A percentile compares a stretch with the other conserved stretches of the same genome.
Conservation (phyloP, 1,140 invertebrate species). For the Ceratina japonica region DNA sequence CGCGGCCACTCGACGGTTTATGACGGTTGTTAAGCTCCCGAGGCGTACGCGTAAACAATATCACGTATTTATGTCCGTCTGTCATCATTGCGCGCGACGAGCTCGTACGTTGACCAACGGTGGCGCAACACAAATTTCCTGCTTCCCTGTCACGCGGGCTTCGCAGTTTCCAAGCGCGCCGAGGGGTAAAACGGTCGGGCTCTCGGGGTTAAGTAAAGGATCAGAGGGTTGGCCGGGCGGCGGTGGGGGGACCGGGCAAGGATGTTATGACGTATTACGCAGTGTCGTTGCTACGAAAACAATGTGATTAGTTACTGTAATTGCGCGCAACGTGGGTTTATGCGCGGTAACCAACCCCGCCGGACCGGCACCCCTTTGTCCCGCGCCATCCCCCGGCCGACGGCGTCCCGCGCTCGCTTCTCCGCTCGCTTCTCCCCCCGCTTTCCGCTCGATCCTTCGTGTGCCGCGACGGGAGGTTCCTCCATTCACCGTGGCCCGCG, state of each 20-base stretch:
- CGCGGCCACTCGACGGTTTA: neutral
- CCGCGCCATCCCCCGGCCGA: neutral
- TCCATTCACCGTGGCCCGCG: constrained; percentile 20
- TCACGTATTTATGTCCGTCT: neutral
- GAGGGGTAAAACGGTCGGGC: constrained; percentile 11
- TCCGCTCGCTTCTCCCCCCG: neutral
- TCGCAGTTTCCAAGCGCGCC: constrained; percentile 60
- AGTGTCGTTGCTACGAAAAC: constrained; percentile 69
- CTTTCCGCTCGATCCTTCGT: constrained; percentile 21
- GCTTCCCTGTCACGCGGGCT: constrained; percentile 62
- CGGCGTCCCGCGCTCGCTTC: constrained; percentile 19
- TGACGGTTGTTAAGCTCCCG: neutral
- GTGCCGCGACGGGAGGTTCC: constrained; percentile 8
- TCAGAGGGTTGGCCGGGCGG: constrained; percentile 40
- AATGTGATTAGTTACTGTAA: constrained; percentile 72
- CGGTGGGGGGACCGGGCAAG: constrained; percentile 42
- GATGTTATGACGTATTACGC: constrained; percentile 71
- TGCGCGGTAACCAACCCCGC: constrained; percentile 52
- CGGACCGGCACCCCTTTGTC: constrained; percentile 27
- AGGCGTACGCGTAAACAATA: neutral
- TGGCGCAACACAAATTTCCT: constrained; percentile 59
- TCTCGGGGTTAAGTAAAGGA: constrained; percentile 47
- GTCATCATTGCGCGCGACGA: neutral
- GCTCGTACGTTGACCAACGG: constrained; percentile 31
- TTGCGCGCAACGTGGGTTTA: constrained; percentile 62